Evolutionary conservation across 2,888 invertebrate species (phyloP).

Genomic region (Dermolepida albohirtum): DNA sequence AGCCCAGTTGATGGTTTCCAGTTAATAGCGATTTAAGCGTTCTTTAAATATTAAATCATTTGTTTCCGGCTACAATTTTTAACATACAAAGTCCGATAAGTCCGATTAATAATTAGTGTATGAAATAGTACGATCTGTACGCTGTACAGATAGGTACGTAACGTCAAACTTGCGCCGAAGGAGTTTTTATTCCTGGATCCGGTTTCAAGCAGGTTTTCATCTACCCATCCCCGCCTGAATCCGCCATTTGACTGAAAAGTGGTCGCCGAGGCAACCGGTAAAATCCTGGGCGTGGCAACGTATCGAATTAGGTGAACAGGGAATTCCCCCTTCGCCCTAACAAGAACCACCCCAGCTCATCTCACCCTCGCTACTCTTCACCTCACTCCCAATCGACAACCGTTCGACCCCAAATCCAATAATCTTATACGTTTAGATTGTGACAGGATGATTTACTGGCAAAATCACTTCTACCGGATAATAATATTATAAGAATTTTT

Average conservation of each 20-base stretch:
- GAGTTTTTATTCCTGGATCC: slow-evolving; percentile 44
- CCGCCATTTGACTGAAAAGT: slow-evolving; percentile 59
- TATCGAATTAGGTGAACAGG: slow-evolving; percentile 54
- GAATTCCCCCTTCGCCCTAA: slow-evolving; percentile 44
- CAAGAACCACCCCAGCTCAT: slow-evolving; percentile 35
- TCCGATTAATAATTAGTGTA: too few species aligned
- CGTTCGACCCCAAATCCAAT: slow-evolving; percentile 60
- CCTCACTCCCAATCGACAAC: slow-evolving; percentile 16
- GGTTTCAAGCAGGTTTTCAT: slow-evolving; percentile 46
- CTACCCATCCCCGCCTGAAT: slow-evolving; percentile 47
- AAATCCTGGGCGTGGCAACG: slow-evolving; percentile 59
- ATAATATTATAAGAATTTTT: slow-evolving; percentile 55
- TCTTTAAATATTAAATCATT: too few species aligned
- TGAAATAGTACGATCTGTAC: too few species aligned
- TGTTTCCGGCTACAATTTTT: too few species aligned
- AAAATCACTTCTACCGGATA: slow-evolving; percentile 60
- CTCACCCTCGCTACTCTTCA: slow-evolving; percentile 46
- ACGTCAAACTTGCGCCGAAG: slow-evolving; percentile 47
- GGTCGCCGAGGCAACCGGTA: slow-evolving; percentile 58
- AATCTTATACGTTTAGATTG: slow-evolving; percentile 62
- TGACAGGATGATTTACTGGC: slow-evolving; percentile 62
- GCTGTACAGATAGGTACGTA: slow-evolving; percentile 17
- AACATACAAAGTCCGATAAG: too few species aligned
- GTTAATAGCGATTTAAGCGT: too few species aligned
- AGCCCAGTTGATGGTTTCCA: too few species aligned